phyloP scores from a whole-genome alignment of 2,113 vertebrate genomes.

The Toxotes chatareus region DNA sequence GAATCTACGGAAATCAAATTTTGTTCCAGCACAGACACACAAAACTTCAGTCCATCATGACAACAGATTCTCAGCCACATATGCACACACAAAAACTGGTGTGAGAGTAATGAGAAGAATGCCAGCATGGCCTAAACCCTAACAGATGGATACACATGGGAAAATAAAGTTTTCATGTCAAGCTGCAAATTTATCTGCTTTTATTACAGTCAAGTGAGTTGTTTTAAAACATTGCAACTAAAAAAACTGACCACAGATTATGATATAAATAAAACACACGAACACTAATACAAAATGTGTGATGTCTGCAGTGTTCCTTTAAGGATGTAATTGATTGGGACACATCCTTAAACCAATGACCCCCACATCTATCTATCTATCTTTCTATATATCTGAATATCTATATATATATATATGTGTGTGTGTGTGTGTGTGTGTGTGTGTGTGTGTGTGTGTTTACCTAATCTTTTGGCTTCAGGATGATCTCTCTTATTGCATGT shows the following conservation, averaged over 20 bases:
- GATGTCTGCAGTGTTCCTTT: neutral
- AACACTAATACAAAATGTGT: neutral
- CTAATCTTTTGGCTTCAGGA: conserved; percentile 30
- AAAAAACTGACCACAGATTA: neutral
- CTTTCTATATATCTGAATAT: no score
- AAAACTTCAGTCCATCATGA: conserved; percentile 1
- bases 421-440: no score
- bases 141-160: conserved; percentile 6
- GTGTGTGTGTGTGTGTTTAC: no score
- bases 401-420: no score
- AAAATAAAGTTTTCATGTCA: conserved; percentile 19
- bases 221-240: neutral
- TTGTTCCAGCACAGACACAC: neutral
- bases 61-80: conserved; percentile 9
- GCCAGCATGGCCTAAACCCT: conserved; percentile 23
- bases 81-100: neutral
- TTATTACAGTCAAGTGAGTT: neutral
- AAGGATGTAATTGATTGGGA: neutral
- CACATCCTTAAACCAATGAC: no score
- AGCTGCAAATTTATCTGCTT: neutral
- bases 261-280: neutral
- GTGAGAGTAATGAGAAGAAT: neutral
- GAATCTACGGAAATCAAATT: neutral
- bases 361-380: no score
- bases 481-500: conserved; percentile 5